Percentiles rank a stretch among this genome's conserved stretches.
These are phyloP conservation scores for Drosophila leontia DNA, from an alignment of 1,140 invertebrate genomes.

Conservation along the genomic window DNA sequence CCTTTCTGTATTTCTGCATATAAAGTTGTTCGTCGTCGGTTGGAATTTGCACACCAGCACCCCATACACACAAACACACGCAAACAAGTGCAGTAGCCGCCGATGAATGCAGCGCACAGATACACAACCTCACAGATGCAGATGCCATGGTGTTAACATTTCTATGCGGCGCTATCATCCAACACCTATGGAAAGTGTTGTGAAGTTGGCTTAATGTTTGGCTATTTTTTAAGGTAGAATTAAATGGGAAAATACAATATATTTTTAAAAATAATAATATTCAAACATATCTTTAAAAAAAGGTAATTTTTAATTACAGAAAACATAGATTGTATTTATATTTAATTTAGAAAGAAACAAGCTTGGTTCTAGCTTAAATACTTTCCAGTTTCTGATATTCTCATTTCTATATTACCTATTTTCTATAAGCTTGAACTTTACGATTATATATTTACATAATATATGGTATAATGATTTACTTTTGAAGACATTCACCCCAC, in stretches of 20 bases:
- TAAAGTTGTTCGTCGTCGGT: conserved; percentile 66
- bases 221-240: too few species aligned
- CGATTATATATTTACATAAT: neutral
- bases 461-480: neutral
- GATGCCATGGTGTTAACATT: conserved; percentile 60
- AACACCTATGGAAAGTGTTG: conserved; percentile 57
- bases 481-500: neutral
- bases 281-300: too few species aligned
- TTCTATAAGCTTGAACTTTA: neutral
- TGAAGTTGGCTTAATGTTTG: conserved; percentile 8
- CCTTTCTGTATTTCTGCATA: conserved; percentile 51
- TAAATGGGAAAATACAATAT: too few species aligned
- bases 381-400: neutral
- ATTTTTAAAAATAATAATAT: too few species aligned
- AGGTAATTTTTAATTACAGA: too few species aligned
- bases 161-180: conserved; percentile 65
- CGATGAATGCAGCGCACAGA: conserved; percentile 32
- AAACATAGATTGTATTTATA: too few species aligned
- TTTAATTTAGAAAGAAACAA: neutral
- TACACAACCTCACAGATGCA: conserved; percentile 29
- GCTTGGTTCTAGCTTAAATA: neutral
- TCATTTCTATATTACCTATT: neutral
- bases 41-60: conserved; percentile 60
- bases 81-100: neutral
- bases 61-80: neutral